These are phyloP conservation scores for Spilarctia lutea DNA, from an alignment of 2,888 invertebrate species.

Conservation along the genomic window DNA sequence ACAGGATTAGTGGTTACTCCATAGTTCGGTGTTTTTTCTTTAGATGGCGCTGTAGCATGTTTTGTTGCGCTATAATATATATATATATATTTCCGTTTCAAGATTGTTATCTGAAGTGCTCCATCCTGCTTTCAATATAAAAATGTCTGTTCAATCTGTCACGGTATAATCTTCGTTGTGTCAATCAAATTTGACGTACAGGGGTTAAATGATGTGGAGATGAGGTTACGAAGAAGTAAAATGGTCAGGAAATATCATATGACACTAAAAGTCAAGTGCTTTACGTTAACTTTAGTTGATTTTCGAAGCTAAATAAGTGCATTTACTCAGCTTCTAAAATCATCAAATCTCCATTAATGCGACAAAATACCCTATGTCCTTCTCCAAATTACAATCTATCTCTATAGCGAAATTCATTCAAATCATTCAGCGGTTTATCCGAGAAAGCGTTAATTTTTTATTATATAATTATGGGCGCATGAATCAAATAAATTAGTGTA, in stretches of 20 bases:
- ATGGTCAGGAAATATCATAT: not conserved
- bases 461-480: too few species aligned
- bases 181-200: not conserved
- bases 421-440: too few species aligned
- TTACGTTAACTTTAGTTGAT: not conserved
- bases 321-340: too few species aligned
- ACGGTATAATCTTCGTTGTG: conserved; percentile 1
- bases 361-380: too few species aligned
- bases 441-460: too few species aligned
- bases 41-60: too few species aligned
- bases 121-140: not conserved
- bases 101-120: not conserved
- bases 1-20: too few species aligned
- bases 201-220: not conserved
- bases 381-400: too few species aligned
- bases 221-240: not conserved
- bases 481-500: too few species aligned
- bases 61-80: too few species aligned
- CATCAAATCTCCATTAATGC: too few species aligned
- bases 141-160: conserved; percentile 3
- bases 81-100: not conserved
- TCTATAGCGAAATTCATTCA: not conserved
- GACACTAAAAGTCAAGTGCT: not conserved
- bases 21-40: too few species aligned
- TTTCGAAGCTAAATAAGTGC: not conserved